Evolutionary conservation across 2,113 vertebrate species (phyloP), one percentile per base, ranked within the genome.

Genomic region (Centropristis striata): DNA sequence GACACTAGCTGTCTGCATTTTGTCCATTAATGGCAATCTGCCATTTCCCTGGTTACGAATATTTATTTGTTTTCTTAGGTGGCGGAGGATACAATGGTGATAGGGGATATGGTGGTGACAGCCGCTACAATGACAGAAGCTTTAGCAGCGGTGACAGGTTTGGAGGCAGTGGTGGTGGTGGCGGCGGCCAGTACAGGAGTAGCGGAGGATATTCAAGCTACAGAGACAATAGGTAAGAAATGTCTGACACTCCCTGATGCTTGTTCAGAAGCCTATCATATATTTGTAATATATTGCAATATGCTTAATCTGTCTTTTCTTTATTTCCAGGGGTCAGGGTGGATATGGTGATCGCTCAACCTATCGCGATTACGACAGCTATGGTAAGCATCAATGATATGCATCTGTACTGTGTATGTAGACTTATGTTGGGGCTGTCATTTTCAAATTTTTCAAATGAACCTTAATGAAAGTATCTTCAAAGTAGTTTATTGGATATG

Each of bases 321-420:
- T 32, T 15, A 5, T 65, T 75, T 47, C 8, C 88, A 97, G 98
- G 95, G 96, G 96, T 78, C 97, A 98, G 95, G 95, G 97, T 41
- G 92, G 96, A 78, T 99, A 98, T 27, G 92, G 96, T 0, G 97
- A 98, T 8, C 95, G 97, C 79, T 93, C 96, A 10, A 97, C 96
- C 42, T 99, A 99, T 95, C 96, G 98, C 78, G 98, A 99, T 88
- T 99, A 99, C 0, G 98, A 99, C 95, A 96, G 96, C 92, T 99
- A 99, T 57, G 95, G 98, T 99, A 96, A 96, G 97, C 87, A 88
- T 87, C 1, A 47, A 67, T 86, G 51, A 54, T 21, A 9, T 71
- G 51, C 2, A 49, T 59, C 53, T 67, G 21, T 25, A 7, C 13
- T 50, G 44, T 75, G 16, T 71, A n/a, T 82, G 13, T 72, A 71